Evolutionary conservation across 2,113 vertebrate species (phyloP), one percentile per base, ranked within the genome.

Genomic region (Pleuronectes platessa): DNA sequence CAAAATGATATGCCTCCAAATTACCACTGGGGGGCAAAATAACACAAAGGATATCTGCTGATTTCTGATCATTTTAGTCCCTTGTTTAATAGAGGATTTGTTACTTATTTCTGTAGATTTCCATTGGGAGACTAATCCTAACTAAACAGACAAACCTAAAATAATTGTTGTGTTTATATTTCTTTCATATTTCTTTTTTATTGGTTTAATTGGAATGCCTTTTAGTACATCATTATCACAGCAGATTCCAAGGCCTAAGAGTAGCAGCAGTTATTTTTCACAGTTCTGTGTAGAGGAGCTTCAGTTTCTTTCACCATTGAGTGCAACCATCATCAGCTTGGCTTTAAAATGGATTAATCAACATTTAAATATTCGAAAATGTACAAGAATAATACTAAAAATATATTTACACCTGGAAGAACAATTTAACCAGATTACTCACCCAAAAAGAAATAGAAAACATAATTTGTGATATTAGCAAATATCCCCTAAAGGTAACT

Each of bases 401-500:
- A 24, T 17, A 31, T 21, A 66, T 18, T n/a, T n/a, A 45, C 17
- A 69, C 2, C 4, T 3, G 62, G 27, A 51, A 51, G 47, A 51
- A 64, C 10, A 35, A 61, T 47, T 54, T 62, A 4, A 20, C 2
- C 3, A 12, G 12, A 13, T 42, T 2, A 42, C 2, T 11, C 1
- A 1, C 2, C 40, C 40, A 11, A 24, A 2, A 21, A 17, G 17
- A 35, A 62, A 13, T 18, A 31, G 55, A 21, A 61, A 61, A 18
- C 14, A 4, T 18, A 18, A 51, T 2, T 51, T 17, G 18, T 20
- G 47, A 31, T 8, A 31, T 31, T 31, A 54, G n/a, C 21, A 54
- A 12, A 56, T 24, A 24, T 13, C 54, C 37, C 42, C 12, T 2
- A 5, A 8, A 84, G 93, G 93, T 92, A 47, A 17, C 45, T 47